These are phyloP conservation scores for Blastobasis lacticolella DNA, from an alignment of 2,888 invertebrate genomes.

Conservation along the genomic window DNA sequence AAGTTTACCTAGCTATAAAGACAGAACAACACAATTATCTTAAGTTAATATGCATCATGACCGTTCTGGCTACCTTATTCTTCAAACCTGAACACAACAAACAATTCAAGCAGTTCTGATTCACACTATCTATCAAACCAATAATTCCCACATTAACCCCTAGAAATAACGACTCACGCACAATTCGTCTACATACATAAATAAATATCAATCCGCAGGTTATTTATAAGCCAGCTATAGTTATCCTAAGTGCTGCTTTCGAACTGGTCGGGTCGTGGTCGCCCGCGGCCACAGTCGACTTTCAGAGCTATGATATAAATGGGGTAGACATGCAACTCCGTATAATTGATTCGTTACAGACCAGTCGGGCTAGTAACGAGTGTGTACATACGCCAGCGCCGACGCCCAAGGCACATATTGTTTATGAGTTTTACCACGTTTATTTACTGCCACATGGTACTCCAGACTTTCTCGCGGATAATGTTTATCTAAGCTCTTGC, in stretches of 20 bases:
- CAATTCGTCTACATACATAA: constrained; percentile 7
- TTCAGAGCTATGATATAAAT: constrained; percentile 38
- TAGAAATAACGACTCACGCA: neutral
- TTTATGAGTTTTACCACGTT: neutral
- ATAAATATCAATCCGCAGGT: constrained; percentile 4
- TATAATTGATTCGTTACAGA: constrained; percentile 9
- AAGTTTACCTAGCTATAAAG: no score
- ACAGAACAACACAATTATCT: no score
- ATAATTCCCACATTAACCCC: no score
- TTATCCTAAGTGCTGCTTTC: constrained; percentile 34
- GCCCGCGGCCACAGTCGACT: constrained; percentile 45
- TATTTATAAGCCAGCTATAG: constrained; percentile 22
- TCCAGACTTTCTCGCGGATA: neutral
- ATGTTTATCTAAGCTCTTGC: neutral
- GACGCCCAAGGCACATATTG: constrained; percentile 4
- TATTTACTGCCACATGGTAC: no score
- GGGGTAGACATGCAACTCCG: constrained; percentile 24
- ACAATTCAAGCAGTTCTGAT: no score
- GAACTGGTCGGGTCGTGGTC: constrained; percentile 46
- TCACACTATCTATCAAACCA: no score
- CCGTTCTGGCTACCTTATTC: no score
- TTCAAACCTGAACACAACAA: no score
- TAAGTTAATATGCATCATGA: no score
- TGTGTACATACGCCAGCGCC: neutral
- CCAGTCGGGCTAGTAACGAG: constrained; percentile 5